Evolutionary conservation across 2,888 invertebrate species (phyloP).

Genomic region (Yponomeuta evonymella): DNA sequence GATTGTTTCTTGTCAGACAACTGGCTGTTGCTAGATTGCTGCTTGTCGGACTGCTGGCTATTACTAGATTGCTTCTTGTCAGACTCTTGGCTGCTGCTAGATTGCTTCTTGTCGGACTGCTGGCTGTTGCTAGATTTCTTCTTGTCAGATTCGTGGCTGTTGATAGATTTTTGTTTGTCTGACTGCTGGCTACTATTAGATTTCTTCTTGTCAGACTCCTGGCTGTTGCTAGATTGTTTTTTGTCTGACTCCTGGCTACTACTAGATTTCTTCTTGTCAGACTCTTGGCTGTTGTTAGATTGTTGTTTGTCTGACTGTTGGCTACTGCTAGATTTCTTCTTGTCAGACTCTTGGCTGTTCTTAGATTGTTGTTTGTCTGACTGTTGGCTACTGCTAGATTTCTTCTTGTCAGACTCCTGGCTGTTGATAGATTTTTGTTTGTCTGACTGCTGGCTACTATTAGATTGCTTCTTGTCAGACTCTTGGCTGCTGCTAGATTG

Average conservation of each 20-base stretch:
- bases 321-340: neutral
- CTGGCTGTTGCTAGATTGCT: neutral
- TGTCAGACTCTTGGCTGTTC: neutral
- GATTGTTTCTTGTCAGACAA: neutral
- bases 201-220: neutral
- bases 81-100: neutral
- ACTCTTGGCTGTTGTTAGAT: neutral
- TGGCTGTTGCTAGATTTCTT: neutral
- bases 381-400: neutral
- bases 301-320: neutral
- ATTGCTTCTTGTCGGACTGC: neutral
- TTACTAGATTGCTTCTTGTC: neutral
- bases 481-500: neutral
- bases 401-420: neutral
- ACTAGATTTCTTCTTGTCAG: neutral
- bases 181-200: neutral
- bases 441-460: neutral
- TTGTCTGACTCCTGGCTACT: neutral
- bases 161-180: neutral
- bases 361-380: neutral
- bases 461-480: neutral
- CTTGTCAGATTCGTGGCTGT: neutral
- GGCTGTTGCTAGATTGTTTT: neutral
- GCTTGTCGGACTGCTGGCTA: neutral
- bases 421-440: neutral